Base-by-base conservation (phyloP, 2,888 invertebrate genomes). In the Chrysolina oricalcia region DNA sequence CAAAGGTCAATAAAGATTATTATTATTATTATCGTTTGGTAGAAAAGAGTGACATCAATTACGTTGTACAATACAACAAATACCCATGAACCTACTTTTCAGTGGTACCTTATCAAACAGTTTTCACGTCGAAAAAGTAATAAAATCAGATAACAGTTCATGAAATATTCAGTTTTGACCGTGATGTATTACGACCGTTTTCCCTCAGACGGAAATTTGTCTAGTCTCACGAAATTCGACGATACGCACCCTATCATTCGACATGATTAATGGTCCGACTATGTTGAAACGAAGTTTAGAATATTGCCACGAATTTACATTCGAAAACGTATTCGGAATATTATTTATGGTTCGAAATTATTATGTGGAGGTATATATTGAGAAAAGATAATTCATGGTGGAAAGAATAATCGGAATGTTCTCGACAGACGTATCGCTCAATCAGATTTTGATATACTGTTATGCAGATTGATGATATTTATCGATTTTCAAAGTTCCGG, bases 191-290 rank as follows among this genome's bases (percentile, higher is more conserved):
- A 66, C 27, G 15, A 35, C 35, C 19, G 19, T 62, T 46, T 48
- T 53, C 72, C 56, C 56, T 71, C 65, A 35, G 50, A 43, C 53
- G 63, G 23, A 66, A 72, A 72, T 72, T 72, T 72, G 72, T 72
- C 72, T 71, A 71, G 53, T 43, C 71, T 72, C 72, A 72, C 72
- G 53, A 65, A 71, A 64, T 70, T 64, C 65, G 13, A 59, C 63
- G 63, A 63, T 70, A 70, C 46, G 48, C 63, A 70, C 70, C 70
- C 70, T 70, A 70, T 70, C 70, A 63, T 70, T 63, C 48, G 17
- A n/a, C 63, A 48, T 63, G 70, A 70, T 70, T 70, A 63, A 70
- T 70, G 70, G 63, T 46, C 21, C 41, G 21, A 10, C 17, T 27
- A 35, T 35, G 53, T 68, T 35, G 35, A 35, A 70, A 70, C 27